phyloP scores from a whole-genome alignment of 1,140 invertebrate species.

The Leptinotarsa undecemlineata region DNA sequence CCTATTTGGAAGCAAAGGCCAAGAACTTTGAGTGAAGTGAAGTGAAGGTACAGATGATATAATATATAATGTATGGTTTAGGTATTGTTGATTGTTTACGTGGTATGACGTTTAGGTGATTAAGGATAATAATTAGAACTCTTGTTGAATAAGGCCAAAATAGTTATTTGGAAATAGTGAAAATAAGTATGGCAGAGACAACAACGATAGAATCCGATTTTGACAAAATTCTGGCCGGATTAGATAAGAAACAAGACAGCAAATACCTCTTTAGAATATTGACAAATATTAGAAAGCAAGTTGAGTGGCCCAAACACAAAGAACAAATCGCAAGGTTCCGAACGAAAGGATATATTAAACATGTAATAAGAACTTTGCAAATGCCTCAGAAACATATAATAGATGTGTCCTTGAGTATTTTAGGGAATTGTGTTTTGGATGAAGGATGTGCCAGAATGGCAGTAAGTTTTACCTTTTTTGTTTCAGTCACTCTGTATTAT shows the following conservation, averaged over 20 bases:
- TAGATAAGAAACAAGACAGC: constrained; percentile 7
- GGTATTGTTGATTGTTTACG: too few species aligned
- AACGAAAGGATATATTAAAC: constrained; percentile 42
- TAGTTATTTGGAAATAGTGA: background rate
- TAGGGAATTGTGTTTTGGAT: constrained; percentile 64
- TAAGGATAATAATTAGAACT: too few species aligned
- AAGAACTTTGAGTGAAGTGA: too few species aligned
- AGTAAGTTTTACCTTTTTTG: constrained; percentile 39
- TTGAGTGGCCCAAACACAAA: constrained; percentile 45
- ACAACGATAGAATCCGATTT: background rate
- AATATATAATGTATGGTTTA: too few species aligned
- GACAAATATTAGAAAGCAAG: constrained; percentile 44
- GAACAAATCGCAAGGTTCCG: constrained; percentile 42
- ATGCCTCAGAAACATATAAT: constrained; percentile 55
- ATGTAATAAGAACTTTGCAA: constrained; percentile 49
- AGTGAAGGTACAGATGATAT: too few species aligned
- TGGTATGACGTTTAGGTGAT: too few species aligned
- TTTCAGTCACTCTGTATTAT: constrained; percentile 1
- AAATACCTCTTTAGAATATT: constrained; percentile 38
- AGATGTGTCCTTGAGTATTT: constrained; percentile 61
- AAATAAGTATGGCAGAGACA: background rate
- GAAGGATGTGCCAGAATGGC: constrained; percentile 49
- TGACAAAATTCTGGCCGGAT: background rate
- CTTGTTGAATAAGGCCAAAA: background rate
- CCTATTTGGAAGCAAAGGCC: too few species aligned